Evolutionary conservation across 2,113 vertebrate species (phyloP), one percentile per base, ranked within the genome.

Genomic region (Candoia aspera): DNA sequence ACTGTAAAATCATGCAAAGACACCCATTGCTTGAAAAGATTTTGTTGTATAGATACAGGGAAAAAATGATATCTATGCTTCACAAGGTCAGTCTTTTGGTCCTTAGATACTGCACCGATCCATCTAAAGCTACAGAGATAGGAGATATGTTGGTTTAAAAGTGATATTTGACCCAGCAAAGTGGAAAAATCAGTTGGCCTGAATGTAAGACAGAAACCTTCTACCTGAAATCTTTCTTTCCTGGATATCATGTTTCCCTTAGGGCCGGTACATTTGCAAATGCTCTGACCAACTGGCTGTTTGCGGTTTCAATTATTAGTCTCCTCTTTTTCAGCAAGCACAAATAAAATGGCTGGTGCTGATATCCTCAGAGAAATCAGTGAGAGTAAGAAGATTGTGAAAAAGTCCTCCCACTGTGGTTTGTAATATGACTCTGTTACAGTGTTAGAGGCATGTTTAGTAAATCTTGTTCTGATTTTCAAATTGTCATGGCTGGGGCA

Each of bases 401-500:
- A 92, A 42, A 79, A 84, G 33, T n/a, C 21, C 6, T 49, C 53
- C 54, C 64, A 8, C 46, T 83, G 55, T 4, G 37, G 46, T 23
- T 89, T 92, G 3, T 53, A 84, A 94, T 55, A 92, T 8, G 37
- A 79, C 90, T 92, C 15, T 60, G 60, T 83, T 90, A 84, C 15
- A 85, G n/a, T 54, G 37, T 92, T 92, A 89, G 11, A 92, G 73
- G 59, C 55, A 64, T 53, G 17, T 92, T 95, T 91, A 84, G 64
- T 88, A 87, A 96, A 95, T 95, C 84, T 92, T 94, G 49, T 91
- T 87, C 94, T 58, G 8, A n/a, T 92, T 92, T 92, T 91, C 94
- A 86, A 88, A 94, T n/a, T 26, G 84, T 83, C 6, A 46, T 0
- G 0, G 73, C 59, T 89, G 33, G 33, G 0, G 2, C 93, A 92